Evolutionary conservation across 2,797 vertebrate species (phyloP), one percentile per base, ranked within the genome.

Genomic region (Pseudocheirus occidentalis): DNA sequence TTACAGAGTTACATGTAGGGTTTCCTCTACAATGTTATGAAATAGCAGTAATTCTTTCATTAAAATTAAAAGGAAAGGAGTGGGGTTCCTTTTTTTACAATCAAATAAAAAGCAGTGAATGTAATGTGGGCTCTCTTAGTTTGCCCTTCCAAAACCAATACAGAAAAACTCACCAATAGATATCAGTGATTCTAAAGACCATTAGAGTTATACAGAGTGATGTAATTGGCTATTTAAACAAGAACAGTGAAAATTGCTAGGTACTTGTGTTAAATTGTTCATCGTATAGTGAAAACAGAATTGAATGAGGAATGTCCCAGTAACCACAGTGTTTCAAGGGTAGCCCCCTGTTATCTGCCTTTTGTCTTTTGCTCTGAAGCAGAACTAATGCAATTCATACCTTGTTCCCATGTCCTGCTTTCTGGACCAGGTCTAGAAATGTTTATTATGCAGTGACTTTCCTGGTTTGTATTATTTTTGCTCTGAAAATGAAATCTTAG

Each of bases 61-160:
- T 96, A 90, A 97, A 97, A 97, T 95, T 97, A 92, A 96, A 96
- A 97, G 92, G 24, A 21, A 87, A 94, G 92, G 55, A 57, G 95
- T 81, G 0, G 56, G 28, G 92, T 95, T 87, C 50, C 40, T 87
- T 73, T 59, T 89, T 89, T 0, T 66, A 92, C 96, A 97, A 94
- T 96, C 46, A 96, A 95, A 94, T 62, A 89, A 18, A 52, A 89
- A 66, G 91, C 21, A 52, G 62, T 55, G 90, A 62, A 94, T 62
- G 53, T 93, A 95, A 81, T 96, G 12, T 95, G 95, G 89, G 92
- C 3, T 50, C 21, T 66, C 54, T 57, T 59, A 87, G 55, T 91
- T 73, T 87, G 7, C 54, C 21, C 27, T 94, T 59, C 92, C 55
- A 62, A 91, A 95, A 91, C 9, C 4, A 56, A 62, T 53, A 50